Base-by-base conservation (phyloP, 2,797 vertebrate genomes). In the Characodon lateralis region DNA sequence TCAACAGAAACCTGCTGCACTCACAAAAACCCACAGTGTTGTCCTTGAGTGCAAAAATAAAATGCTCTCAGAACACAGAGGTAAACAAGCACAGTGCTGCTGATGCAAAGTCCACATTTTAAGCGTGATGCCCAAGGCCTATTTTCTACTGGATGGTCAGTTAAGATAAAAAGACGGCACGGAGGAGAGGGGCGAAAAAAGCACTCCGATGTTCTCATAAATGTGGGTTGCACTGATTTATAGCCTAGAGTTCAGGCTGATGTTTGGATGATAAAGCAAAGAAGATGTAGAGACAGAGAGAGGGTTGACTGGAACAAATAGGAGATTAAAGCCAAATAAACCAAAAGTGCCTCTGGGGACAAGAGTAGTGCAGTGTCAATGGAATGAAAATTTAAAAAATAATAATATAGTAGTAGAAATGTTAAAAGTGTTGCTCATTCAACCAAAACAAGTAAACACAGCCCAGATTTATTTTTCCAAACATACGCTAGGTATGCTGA, bases 381-480 rank as follows among this genome's bases (percentile, higher is more conserved):
- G 22, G 16, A 22, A 20, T 14, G 3, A 4, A 18, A 68, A 74
- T 46, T 43, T 48, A 73, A 48, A 2, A 43, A 50, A 53, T 74
- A 72, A 55, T 7, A 13, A 31, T 50, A 1, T 20, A 58, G 76
- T 76, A 79, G 28, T 28, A 72, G 59, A 58, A 74, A 73, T 58
- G 73, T 78, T 87, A 59, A 80, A 43, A n/a, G 71, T 20, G 2
- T 41, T 79, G 76, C 78, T 87, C 81, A 78, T 83, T 73, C 83
- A 46, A 76, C 77, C 56, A 59, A 80, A 68, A 41, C 83, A 80
- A 68, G 81, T 85, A 90, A 89, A 92, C 88, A 81, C 89, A 85
- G 86, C 89, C 91, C 72, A 89, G 51, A 84, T 92, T 83, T 78
- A 2, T 76, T 73, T 5, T 26, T 59, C 43, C 4, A 26, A 26